These are phyloP conservation scores for Ephialtes manifestator DNA, from an alignment of 2,888 invertebrate genomes.

Conservation along the genomic window DNA sequence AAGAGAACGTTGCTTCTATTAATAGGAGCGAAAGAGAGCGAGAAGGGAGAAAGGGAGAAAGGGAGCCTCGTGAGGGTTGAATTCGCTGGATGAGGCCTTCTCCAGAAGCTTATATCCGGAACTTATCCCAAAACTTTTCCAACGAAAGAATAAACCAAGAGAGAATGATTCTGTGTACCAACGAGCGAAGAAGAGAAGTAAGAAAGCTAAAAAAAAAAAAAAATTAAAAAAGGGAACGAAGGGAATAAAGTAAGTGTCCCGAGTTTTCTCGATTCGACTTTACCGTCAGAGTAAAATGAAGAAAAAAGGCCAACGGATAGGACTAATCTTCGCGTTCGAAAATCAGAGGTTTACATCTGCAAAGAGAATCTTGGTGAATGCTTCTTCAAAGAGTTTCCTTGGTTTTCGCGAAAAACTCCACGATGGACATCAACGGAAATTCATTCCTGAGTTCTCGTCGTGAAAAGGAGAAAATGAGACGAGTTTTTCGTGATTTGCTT, in stretches of 20 bases:
- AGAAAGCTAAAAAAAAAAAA: conserved; percentile 10
- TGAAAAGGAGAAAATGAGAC: conserved; percentile 48
- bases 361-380: conserved; percentile 2
- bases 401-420: conserved; percentile 56
- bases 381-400: conserved; percentile 34
- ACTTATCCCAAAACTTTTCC: conserved; percentile 78
- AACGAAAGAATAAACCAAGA: conserved; percentile 58
- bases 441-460: conserved; percentile 67
- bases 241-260: conserved; percentile 53
- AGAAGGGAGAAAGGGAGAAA: conserved; percentile 7
- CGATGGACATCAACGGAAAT: conserved; percentile 74
- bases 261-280: conserved; percentile 40
- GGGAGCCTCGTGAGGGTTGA: conserved; percentile 23
- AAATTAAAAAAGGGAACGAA: neutral
- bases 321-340: conserved; percentile 48
- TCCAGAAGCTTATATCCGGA: conserved; percentile 78
- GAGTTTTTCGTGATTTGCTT: conserved; percentile 45
- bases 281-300: conserved; percentile 28
- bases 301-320: conserved; percentile 14
- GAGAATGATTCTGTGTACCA: conserved; percentile 52
- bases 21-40: conserved; percentile 17
- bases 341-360: conserved; percentile 23
- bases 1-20: conserved; percentile 70
- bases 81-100: conserved; percentile 59
- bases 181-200: conserved; percentile 14